Conservation (phyloP, 2,113 vertebrate genomes). For the Geococcyx californianus region DNA sequence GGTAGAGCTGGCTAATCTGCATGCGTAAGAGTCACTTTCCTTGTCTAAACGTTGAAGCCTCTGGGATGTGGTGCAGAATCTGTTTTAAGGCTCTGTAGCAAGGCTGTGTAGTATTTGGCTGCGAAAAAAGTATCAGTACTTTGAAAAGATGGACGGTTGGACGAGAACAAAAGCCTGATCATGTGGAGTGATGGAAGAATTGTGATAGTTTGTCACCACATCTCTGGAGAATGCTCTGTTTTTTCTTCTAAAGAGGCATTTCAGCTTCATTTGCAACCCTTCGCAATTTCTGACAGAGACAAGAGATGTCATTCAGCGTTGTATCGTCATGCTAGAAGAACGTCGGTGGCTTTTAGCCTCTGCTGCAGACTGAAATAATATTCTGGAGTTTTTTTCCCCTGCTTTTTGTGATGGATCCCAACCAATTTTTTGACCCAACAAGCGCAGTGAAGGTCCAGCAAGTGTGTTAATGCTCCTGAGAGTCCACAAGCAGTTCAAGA, state of each 20-base stretch:
- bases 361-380: background rate
- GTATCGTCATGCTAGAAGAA: background rate
- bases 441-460: background rate
- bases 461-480: background rate
- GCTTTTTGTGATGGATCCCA: background rate
- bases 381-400: fast-evolving
- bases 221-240: background rate
- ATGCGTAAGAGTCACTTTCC: background rate
- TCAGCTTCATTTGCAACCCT: background rate
- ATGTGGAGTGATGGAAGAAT: background rate
- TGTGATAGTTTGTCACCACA: background rate
- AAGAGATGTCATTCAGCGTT: background rate
- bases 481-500: background rate
- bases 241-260: background rate
- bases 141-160: background rate
- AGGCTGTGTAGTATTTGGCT: background rate
- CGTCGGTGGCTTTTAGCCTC: background rate
- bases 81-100: background rate
- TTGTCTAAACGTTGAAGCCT: background rate
- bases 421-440: background rate
- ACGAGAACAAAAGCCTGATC: background rate
- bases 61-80: background rate
- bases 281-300: background rate
- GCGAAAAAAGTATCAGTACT: background rate
- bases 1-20: background rate